Evolutionary conservation across 1,140 invertebrate species (phyloP).

Genomic region (Calephelis virginiensis): DNA sequence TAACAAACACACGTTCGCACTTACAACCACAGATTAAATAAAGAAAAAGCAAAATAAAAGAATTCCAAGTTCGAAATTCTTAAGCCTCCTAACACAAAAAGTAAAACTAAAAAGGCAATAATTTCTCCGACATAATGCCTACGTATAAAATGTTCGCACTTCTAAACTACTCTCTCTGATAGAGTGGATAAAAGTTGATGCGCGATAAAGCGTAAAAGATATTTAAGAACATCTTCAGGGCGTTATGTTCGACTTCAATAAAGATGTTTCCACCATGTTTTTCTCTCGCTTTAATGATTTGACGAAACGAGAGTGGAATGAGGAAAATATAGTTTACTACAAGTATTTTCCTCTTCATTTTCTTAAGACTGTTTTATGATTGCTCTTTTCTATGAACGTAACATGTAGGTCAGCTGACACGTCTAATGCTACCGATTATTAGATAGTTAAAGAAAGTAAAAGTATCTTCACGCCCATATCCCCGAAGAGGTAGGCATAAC

Average conservation of each 20-base stretch:
- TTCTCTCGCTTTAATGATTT: constrained; percentile 18
- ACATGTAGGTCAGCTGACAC: too few species aligned
- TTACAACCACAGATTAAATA: too few species aligned
- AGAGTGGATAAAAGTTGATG: constrained; percentile 22
- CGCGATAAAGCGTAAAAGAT: constrained; percentile 19
- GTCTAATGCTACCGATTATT: background rate
- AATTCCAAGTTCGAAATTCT: too few species aligned
- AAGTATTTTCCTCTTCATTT: background rate
- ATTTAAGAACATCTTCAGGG: constrained; percentile 7
- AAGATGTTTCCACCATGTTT: constrained; percentile 18
- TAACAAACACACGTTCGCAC: too few species aligned
- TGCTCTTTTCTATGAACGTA: background rate
- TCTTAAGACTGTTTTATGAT: background rate
- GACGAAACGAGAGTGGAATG: constrained; percentile 1
- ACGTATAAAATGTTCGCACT: constrained; percentile 3
- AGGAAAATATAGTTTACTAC: constrained; percentile 3
- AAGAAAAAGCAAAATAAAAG: too few species aligned
- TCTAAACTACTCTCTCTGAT: constrained; percentile 18
- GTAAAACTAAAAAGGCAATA: background rate
- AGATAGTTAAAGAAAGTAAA: too few species aligned
- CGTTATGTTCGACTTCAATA: constrained; percentile 18
- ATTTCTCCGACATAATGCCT: background rate
- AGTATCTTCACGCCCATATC: too few species aligned
- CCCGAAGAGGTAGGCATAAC: too few species aligned
- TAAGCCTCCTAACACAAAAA: background rate